Base-by-base conservation (phyloP, 2,113 vertebrate genomes). In the Lates calcarifer region DNA sequence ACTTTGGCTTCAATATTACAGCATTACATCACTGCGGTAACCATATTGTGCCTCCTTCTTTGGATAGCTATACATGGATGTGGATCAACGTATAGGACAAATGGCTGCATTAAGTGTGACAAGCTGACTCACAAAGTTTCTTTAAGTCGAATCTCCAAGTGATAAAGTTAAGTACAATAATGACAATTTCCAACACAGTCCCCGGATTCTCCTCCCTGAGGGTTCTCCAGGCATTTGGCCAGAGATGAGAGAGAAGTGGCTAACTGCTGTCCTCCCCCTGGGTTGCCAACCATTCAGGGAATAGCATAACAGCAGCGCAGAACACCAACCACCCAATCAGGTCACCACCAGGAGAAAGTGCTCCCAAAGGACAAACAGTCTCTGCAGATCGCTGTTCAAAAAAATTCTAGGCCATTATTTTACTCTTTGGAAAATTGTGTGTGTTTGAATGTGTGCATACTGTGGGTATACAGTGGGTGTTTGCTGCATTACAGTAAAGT, bases 321-420 rank as follows among this genome's bases (percentile, higher is more conserved):
- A 77, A 81, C 18, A 28, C 72, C 81, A 84, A 62, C 85, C 90
- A 83, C 85, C 89, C 91, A 92, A 91, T 94, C 93, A 93, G 92
- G 90, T 92, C 92, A 92, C 49, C 77, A 82, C 64, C 84, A 89
- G 88, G 87, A 92, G 80, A 90, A 86, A 90, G 76, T 86, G 77
- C 74, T 93, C 92, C 90, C 91, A 79, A 58, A 90, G 87, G 90
- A 89, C 56, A 67, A 49, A 55, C n/a, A 53, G 60, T 76, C 87
- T 75, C 77, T 72, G 82, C 70, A 87, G 65, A 89, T 88, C 22
- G 41, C 33, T 72, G 67, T 75, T 88, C 41, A 73, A 83, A 73
- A 69, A 81, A 81, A 77, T 85, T 92, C 80, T 82, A 84, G 85
- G 87, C 72, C 69, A 86, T 89, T 79, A 82, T 77, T 91, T 84